phyloP scores from a whole-genome alignment of 2,113 vertebrate genomes.

The Tringa solitaria region DNA sequence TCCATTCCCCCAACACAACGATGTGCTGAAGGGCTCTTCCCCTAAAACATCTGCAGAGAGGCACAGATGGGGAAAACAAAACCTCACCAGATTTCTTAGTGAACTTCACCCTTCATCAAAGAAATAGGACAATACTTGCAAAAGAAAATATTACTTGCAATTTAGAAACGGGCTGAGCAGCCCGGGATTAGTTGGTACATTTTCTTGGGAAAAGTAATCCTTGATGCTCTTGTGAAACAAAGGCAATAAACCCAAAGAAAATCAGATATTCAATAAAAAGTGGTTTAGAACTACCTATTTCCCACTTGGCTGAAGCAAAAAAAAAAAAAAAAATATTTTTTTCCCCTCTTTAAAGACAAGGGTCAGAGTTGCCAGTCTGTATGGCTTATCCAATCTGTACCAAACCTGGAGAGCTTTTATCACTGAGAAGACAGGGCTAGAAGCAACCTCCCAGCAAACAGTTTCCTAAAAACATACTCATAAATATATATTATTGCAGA shows the following conservation, averaged over 20 bases:
- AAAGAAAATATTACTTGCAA: neutral
- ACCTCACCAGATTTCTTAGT: neutral
- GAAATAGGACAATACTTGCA: neutral
- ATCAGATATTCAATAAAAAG: neutral
- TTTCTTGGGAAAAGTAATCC: neutral
- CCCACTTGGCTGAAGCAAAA: slow-evolving; percentile 15
- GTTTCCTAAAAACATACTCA: neutral
- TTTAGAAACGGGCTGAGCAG: neutral
- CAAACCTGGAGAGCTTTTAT: neutral
- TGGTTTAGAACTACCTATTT: slow-evolving; percentile 1
- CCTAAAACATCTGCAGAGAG: neutral
- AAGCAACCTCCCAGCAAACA: neutral
- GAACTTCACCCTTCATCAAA: neutral
- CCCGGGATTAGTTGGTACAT: neutral
- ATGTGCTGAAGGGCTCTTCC: neutral
- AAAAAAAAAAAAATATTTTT: neutral
- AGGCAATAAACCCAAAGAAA: neutral
- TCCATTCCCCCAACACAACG: neutral
- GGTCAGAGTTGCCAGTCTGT: neutral
- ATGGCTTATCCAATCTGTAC: neutral
- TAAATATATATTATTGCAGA: neutral
- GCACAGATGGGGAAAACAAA: neutral
- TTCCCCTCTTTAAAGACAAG: neutral
- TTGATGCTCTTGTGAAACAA: neutral
- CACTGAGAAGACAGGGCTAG: neutral